Evolutionary conservation across 2,888 invertebrate genomes (phyloP).

Genomic region (Aporophyla nigra): DNA sequence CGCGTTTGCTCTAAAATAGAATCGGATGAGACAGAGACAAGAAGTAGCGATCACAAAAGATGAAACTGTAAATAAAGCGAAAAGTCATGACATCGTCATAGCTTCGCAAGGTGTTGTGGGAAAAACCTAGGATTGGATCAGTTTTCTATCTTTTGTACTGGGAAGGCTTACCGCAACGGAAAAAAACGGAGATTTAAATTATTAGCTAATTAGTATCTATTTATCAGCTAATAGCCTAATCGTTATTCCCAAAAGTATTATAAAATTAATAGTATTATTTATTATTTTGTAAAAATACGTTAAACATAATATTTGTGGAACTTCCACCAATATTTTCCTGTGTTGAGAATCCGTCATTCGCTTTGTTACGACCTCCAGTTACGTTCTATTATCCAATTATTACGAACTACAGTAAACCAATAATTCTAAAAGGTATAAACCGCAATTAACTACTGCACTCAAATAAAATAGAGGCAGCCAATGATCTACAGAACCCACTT

Average conservation of each 20-base stretch:
- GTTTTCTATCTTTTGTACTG: not conserved
- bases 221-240: conserved; percentile 8
- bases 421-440: conserved; percentile 46
- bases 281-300: not conserved
- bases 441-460: conserved; percentile 39
- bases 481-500: conserved; percentile 53
- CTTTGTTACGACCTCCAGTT: conserved; percentile 16
- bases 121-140: conserved; percentile 19
- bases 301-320: not conserved
- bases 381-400: conserved; percentile 43
- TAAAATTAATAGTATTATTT: no score
- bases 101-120: conserved; percentile 6
- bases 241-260: not conserved
- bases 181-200: not conserved
- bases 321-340: conserved; percentile 16
- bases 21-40: not conserved
- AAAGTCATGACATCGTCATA: not conserved
- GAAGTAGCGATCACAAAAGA: not conserved
- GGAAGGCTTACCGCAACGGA: conserved; percentile 25
- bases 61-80: not conserved
- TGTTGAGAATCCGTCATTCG: conserved; percentile 6
- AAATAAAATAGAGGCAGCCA: conserved; percentile 40
- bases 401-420: conserved; percentile 40
- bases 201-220: not conserved
- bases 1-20: conserved; percentile 25